A percentile compares a stretch with the other conserved stretches of the same genome.
Conservation (phyloP, 2,797 vertebrate species). For the Anableps anableps region DNA sequence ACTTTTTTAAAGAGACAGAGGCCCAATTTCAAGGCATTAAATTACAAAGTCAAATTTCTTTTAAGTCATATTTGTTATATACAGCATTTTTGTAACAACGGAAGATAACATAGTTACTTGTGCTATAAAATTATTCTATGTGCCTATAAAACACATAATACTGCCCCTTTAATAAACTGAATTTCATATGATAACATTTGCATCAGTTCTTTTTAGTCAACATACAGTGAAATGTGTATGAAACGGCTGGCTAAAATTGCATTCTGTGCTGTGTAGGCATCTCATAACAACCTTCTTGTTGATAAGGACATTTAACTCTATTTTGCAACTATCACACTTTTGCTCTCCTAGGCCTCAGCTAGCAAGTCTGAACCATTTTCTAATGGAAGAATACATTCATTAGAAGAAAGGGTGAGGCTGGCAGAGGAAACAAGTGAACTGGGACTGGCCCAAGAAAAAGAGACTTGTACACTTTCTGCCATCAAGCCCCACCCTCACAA, state of each 20-base stretch:
- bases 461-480: constrained; percentile 15
- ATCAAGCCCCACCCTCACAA: constrained; percentile 1
- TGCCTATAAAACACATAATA: too few species aligned
- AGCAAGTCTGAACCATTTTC: constrained; percentile 20
- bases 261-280: neutral
- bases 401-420: neutral
- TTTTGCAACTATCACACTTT: constrained; percentile 35
- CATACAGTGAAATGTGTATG: neutral
- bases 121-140: too few species aligned
- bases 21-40: too few species aligned
- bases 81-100: too few species aligned
- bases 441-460: constrained; percentile 9
- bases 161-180: neutral
- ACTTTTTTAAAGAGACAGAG: too few species aligned
- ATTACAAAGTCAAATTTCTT: too few species aligned
- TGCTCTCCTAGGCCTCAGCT: neutral
- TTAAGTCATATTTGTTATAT: too few species aligned
- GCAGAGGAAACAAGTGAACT: neutral
- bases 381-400: constrained; percentile 35
- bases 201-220: neutral
- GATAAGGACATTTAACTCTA: constrained; percentile 40
- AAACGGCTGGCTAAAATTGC: neutral
- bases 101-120: too few species aligned
- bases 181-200: neutral
- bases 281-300: constrained; percentile 1